Evolutionary conservation across 2,113 vertebrate genomes (phyloP).

Genomic region (Manacus vitellinus): DNA sequence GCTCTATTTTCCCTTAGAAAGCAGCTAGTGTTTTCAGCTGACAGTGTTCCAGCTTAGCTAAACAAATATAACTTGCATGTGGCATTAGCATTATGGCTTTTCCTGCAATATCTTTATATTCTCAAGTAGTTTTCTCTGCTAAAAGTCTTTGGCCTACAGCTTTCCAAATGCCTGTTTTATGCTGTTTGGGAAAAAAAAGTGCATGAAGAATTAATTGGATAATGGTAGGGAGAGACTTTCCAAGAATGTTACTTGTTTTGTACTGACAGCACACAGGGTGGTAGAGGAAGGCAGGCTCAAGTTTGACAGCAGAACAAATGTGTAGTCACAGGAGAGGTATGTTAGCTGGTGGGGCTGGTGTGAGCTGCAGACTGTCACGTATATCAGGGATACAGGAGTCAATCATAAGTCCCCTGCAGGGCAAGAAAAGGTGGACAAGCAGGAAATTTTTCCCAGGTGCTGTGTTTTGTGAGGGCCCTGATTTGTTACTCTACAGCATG

Average conservation of each 20-base stretch:
- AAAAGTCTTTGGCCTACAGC: constrained; percentile 27
- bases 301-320: not conserved
- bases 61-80: constrained; percentile 45
- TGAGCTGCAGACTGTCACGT: not conserved
- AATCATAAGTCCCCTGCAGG: not conserved
- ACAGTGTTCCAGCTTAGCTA: constrained; percentile 51
- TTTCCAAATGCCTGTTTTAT: not conserved
- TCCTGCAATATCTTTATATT: constrained; percentile 27
- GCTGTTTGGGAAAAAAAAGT: not conserved
- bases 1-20: constrained; percentile 63
- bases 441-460: not conserved
- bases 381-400: not conserved
- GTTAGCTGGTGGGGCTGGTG: not conserved
- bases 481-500: not conserved
- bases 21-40: constrained; percentile 63
- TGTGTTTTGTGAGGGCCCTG: not conserved
- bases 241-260: not conserved
- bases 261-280: not conserved
- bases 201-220: not conserved
- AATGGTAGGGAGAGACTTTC: not conserved
- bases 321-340: not conserved
- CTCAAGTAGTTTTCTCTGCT: not conserved
- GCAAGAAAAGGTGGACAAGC: not conserved
- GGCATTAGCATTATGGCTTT: constrained; percentile 32
- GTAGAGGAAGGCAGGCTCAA: not conserved